Evolutionary conservation across 1,140 invertebrate genomes (phyloP).

Genomic region (Phthorimaea operculella): DNA sequence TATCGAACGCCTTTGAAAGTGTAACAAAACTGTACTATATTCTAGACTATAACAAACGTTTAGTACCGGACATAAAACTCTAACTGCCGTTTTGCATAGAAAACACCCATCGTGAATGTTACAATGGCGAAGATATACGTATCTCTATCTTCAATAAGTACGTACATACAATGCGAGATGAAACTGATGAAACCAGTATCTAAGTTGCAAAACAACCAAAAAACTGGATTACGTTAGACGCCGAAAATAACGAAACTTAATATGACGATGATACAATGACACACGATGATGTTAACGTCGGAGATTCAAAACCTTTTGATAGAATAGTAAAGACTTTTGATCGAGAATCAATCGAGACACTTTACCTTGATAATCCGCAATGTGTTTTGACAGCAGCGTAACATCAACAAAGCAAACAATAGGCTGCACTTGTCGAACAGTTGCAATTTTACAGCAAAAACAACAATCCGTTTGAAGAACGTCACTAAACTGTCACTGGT

Average conservation of each 20-base stretch:
- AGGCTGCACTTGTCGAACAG: slow-evolving; percentile 24
- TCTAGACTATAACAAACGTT: slow-evolving; percentile 11
- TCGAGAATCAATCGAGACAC: slow-evolving; percentile 14
- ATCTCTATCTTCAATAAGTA: too few species aligned
- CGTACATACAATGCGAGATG: neutral
- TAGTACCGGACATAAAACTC: neutral
- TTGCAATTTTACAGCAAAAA: neutral
- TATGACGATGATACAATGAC: too few species aligned
- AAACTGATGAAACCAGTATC: neutral
- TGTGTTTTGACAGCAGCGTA: slow-evolving; percentile 47
- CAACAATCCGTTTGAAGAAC: slow-evolving; percentile 4
- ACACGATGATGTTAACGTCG: too few species aligned
- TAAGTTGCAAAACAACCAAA: slow-evolving; percentile 10
- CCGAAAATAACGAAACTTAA: too few species aligned
- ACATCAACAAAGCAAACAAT: slow-evolving; percentile 41
- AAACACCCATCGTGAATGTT: neutral
- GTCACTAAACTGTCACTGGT: slow-evolving; percentile 35
- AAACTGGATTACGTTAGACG: neutral
- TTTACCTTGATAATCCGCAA: slow-evolving; percentile 40
- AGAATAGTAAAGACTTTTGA: too few species aligned
- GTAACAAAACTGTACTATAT: slow-evolving; percentile 6
- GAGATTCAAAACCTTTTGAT: too few species aligned
- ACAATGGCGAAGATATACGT: neutral
- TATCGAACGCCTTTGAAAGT: slow-evolving; percentile 1
- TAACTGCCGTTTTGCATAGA: neutral